Percentiles rank a stretch among this genome's conserved stretches.
These are phyloP conservation scores for Drosophila histrio DNA, from an alignment of 2,888 invertebrate genomes.

Conservation along the genomic window DNA sequence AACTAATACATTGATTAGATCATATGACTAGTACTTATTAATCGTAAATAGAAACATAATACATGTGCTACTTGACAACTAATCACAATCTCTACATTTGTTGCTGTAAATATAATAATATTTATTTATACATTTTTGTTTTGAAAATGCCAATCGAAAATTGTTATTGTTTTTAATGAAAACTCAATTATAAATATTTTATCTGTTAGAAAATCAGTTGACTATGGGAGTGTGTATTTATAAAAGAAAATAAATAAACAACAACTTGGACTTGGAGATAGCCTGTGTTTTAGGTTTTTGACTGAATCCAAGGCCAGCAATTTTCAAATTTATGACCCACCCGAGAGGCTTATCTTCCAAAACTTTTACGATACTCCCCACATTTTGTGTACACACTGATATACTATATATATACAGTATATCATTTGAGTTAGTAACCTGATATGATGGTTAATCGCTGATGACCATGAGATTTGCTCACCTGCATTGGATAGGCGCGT, in stretches of 20 bases:
- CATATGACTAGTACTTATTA: conserved; percentile 5
- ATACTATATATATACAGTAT: not conserved
- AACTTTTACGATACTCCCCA: conserved; percentile 56
- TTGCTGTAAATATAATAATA: not conserved
- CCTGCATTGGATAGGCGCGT: conserved; percentile 98
- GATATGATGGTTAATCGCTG: not conserved
- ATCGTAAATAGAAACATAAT: not conserved
- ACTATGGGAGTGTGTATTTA: not conserved
- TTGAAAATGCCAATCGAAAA: conserved; percentile 30
- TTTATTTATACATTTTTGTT: conserved; percentile 29
- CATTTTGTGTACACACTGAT: not conserved
- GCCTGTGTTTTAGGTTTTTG: conserved; percentile 22
- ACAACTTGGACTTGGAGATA: conserved; percentile 25
- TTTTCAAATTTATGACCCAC: conserved; percentile 52
- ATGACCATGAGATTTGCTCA: conserved; percentile 61
- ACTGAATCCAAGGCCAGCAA: conserved; percentile 56
- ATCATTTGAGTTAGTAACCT: not conserved
- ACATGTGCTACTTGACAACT: conserved; percentile 24
- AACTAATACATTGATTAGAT: not conserved
- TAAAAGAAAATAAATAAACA: not conserved
- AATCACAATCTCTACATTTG: conserved; percentile 10
- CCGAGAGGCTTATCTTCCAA: conserved; percentile 55
- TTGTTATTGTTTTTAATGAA: conserved; percentile 21
- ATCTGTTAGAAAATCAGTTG: conserved; percentile 29
- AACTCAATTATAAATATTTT: conserved; percentile 23